Evolutionary conservation across 2,888 invertebrate species (phyloP).

Genomic region (Spatulosminthurus flaviceps): DNA sequence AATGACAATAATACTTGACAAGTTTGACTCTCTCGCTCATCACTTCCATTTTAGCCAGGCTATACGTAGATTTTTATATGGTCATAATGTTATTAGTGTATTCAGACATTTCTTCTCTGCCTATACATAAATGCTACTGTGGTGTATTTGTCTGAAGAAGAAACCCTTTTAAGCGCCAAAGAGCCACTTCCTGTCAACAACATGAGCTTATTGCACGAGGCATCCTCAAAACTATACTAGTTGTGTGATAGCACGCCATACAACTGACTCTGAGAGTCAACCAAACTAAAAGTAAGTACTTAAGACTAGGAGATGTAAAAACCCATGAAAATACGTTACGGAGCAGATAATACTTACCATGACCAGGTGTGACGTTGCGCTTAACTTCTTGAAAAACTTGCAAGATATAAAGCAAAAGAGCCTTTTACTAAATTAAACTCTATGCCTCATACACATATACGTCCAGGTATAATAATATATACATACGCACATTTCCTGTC

Average conservation of each 20-base stretch:
- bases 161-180: constrained; percentile 33
- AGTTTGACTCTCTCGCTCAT: too few relatives aligned
- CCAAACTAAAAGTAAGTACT: not conserved
- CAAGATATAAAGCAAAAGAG: too few relatives aligned
- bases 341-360: constrained; percentile 23
- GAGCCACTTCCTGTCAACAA: constrained; percentile 36
- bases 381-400: constrained; percentile 8
- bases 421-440: too few relatives aligned
- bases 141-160: constrained; percentile 11
- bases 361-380: constrained; percentile 32
- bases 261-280: not conserved
- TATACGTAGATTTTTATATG: too few relatives aligned
- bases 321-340: not conserved
- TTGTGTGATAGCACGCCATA: too few relatives aligned
- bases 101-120: too few relatives aligned
- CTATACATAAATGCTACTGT: too few relatives aligned
- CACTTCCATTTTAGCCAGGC: too few relatives aligned
- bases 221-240: too few relatives aligned
- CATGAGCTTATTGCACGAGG: constrained; percentile 16
- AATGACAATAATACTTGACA: too few relatives aligned
- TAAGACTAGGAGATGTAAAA: constrained; percentile 7
- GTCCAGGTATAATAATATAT: not conserved
- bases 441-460: too few relatives aligned
- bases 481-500: constrained; percentile 15
- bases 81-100: too few relatives aligned